Conservation (phyloP, 2,113 vertebrate species). For the Mormoops blainvillei region DNA sequence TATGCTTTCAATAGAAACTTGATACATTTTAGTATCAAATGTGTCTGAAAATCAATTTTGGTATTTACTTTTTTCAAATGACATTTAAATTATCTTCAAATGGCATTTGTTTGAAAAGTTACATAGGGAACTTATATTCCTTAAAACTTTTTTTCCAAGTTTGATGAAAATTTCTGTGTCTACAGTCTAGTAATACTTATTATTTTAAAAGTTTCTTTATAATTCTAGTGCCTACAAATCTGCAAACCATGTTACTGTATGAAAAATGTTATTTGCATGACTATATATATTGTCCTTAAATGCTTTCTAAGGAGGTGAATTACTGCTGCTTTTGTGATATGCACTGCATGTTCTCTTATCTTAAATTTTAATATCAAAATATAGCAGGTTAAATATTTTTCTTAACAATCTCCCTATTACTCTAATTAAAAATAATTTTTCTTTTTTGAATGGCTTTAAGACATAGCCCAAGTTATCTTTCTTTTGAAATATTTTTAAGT, state of each 20-base stretch:
- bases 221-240: not conserved
- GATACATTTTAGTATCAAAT: conserved; percentile 46
- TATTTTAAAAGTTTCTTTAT: not conserved
- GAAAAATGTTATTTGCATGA: not conserved
- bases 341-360: not conserved
- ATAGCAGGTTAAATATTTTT: not conserved
- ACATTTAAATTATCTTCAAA: conserved; percentile 68
- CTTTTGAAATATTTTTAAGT: not conserved
- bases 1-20: conserved; percentile 57
- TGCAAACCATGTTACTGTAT: not conserved
- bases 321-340: not conserved
- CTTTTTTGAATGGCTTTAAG: not conserved
- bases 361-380: conserved; percentile 11
- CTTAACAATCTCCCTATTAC: not conserved
- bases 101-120: conserved; percentile 69
- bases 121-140: conserved; percentile 60
- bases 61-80: conserved; percentile 63
- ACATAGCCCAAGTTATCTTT: not conserved
- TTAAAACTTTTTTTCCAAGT: conserved; percentile 43
- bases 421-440: not conserved
- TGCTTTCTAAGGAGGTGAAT: not conserved
- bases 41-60: conserved; percentile 61
- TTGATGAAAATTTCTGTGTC: conserved; percentile 29
- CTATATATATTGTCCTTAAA: not conserved
- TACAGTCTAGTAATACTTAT: not conserved